Percentiles rank a stretch among this genome's conserved stretches.
Conservation (phyloP, 2,797 vertebrate species). For the Limnodromus scolopaceus region DNA sequence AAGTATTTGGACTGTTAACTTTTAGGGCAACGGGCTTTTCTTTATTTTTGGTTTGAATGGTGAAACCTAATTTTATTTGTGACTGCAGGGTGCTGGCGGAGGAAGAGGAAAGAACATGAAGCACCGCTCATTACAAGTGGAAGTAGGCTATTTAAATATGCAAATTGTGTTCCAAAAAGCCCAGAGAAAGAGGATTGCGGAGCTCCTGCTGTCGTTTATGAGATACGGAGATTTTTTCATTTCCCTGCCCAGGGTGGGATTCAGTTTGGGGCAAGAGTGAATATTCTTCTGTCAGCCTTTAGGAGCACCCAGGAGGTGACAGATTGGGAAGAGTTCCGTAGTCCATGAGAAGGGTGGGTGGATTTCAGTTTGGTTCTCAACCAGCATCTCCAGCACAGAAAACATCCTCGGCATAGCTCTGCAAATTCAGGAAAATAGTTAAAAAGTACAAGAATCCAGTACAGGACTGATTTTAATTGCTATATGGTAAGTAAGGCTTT, state of each 20-base stretch:
- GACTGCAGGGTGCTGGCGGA: neutral
- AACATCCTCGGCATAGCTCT: neutral
- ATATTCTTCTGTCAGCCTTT: neutral
- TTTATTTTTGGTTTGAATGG: neutral
- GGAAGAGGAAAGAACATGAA: neutral
- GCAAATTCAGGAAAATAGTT: neutral
- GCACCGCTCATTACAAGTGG: neutral
- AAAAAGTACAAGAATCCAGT: neutral
- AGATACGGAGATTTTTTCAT: neutral
- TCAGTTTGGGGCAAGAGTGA: neutral
- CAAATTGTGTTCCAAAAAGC: neutral
- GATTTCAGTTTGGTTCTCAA: neutral
- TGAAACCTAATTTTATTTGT: neutral
- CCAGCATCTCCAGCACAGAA: neutral
- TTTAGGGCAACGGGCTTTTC: neutral
- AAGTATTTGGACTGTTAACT: neutral
- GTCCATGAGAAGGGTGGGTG: neutral
- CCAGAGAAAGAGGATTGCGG: neutral
- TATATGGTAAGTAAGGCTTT: neutral
- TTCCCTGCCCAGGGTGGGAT: neutral
- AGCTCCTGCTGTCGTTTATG: neutral
- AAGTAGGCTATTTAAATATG: conserved; percentile 5
- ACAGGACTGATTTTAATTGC: neutral
- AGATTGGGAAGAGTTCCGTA: neutral
- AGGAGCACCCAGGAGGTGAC: neutral